A percentile compares a stretch with the other conserved stretches of the same genome.
Evolutionary conservation across 2,113 vertebrate species (phyloP).

Genomic region (Gorsachius goisagi): DNA sequence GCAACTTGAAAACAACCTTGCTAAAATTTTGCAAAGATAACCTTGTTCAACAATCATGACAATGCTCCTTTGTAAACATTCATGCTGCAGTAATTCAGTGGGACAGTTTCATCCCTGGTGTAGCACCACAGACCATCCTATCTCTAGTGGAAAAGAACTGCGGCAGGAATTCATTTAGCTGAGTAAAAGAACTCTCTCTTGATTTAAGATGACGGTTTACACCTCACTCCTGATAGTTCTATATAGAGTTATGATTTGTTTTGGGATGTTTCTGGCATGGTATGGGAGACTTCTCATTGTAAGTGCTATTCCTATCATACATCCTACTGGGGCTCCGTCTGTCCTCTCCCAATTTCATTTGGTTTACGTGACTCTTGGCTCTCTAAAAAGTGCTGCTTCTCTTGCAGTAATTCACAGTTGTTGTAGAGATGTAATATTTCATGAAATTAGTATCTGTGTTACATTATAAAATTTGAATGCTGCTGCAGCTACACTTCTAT

Average conservation of each 20-base stretch:
- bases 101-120: neutral
- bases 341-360: neutral
- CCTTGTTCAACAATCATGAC: neutral
- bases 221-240: neutral
- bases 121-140: neutral
- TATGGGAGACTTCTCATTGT: neutral
- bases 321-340: neutral
- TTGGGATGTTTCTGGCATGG: neutral
- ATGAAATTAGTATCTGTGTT: conserved; percentile 17
- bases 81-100: neutral
- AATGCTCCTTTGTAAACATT: neutral
- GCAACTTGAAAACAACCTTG: neutral
- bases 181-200: neutral
- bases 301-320: neutral
- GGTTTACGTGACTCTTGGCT: neutral
- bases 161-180: neutral
- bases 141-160: neutral
- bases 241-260: neutral
- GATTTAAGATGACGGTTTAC: neutral
- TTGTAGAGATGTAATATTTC: neutral
- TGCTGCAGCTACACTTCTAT: conserved; percentile 19
- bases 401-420: neutral
- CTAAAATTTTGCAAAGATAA: neutral
- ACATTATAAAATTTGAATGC: neutral
- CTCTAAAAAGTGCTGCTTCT: neutral